These are phyloP conservation scores for Parauchenoglanis punctatus DNA, from an alignment of 2,797 vertebrate genomes.

Conservation along the genomic window DNA sequence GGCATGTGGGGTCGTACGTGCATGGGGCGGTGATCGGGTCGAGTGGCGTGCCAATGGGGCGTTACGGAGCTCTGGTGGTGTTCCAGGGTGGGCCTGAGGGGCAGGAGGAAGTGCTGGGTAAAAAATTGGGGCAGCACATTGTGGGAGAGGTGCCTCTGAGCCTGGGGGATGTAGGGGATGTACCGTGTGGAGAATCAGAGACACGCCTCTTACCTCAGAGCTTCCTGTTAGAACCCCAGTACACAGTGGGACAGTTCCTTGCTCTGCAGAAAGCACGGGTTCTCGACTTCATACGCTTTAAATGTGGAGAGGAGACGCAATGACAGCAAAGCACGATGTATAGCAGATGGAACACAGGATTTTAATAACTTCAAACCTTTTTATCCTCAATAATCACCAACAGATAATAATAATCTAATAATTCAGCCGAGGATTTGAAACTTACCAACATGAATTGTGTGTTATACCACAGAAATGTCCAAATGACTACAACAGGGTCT, in stretches of 20 bases:
- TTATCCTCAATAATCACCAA: neutral
- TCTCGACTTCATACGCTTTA: conserved; percentile 87
- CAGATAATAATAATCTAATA: neutral
- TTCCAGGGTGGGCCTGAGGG: conserved; percentile 75
- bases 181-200: conserved; percentile 80
- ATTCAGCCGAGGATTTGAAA: neutral
- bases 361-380: neutral
- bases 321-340: conserved; percentile 37
- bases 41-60: conserved; percentile 78
- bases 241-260: conserved; percentile 85
- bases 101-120: conserved; percentile 75
- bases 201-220: conserved; percentile 86
- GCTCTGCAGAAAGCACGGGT: conserved; percentile 76
- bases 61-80: conserved; percentile 85
- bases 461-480: neutral
- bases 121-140: conserved; percentile 86
- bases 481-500: neutral
- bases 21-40: conserved; percentile 72
- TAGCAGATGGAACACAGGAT: no score
- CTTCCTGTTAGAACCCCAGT: conserved; percentile 81
- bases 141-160: conserved; percentile 86
- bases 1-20: conserved; percentile 84
- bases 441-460: neutral
- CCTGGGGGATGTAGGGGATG: conserved; percentile 84
- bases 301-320: conserved; percentile 76